phyloP scores from a whole-genome alignment of 1,140 invertebrate genomes.

The Drosophila ambigua region DNA sequence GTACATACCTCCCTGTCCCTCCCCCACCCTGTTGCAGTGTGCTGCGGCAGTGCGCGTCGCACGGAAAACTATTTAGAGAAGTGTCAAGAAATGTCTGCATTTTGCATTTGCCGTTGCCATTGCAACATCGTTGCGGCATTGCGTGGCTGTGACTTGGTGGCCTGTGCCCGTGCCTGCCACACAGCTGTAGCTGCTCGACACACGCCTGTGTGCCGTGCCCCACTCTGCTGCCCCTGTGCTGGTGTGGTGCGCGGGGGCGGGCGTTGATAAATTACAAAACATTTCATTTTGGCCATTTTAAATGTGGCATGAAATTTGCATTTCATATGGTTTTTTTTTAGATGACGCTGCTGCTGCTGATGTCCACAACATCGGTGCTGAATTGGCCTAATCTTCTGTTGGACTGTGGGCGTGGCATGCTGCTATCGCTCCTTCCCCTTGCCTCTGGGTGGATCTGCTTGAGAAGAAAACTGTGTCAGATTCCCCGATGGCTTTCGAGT shows the following conservation, averaged over 20 bases:
- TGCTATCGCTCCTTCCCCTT: slow-evolving; percentile 25
- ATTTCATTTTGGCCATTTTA: slow-evolving; percentile 72
- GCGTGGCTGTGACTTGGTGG: slow-evolving; percentile 52
- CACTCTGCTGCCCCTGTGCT: not conserved
- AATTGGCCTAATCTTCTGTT: slow-evolving; percentile 55
- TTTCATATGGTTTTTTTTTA: slow-evolving; percentile 63
- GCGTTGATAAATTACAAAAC: slow-evolving; percentile 80
- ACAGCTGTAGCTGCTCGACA: not conserved
- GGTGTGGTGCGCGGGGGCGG: slow-evolving; percentile 51
- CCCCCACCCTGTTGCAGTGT: slow-evolving; percentile 22
- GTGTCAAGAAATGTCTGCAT: slow-evolving; percentile 82
- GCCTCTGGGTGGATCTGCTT: slow-evolving; percentile 16
- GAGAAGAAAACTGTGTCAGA: slow-evolving; percentile 68
- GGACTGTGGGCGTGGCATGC: slow-evolving; percentile 43
- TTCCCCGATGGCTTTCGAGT: slow-evolving; percentile 71
- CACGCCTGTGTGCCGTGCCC: slow-evolving; percentile 7
- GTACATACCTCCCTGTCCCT: not conserved
- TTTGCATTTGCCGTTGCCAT: slow-evolving; percentile 57
- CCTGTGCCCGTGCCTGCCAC: slow-evolving; percentile 49
- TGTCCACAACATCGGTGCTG: slow-evolving; percentile 70
- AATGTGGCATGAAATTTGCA: slow-evolving; percentile 80
- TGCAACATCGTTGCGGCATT: slow-evolving; percentile 66
- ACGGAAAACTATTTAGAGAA: slow-evolving; percentile 82
- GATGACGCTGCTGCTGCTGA: slow-evolving; percentile 22
- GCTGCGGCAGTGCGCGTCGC: slow-evolving; percentile 46